Evolutionary conservation across 2,113 vertebrate species (phyloP).

Genomic region (Brachyhypopomus gauderio): DNA sequence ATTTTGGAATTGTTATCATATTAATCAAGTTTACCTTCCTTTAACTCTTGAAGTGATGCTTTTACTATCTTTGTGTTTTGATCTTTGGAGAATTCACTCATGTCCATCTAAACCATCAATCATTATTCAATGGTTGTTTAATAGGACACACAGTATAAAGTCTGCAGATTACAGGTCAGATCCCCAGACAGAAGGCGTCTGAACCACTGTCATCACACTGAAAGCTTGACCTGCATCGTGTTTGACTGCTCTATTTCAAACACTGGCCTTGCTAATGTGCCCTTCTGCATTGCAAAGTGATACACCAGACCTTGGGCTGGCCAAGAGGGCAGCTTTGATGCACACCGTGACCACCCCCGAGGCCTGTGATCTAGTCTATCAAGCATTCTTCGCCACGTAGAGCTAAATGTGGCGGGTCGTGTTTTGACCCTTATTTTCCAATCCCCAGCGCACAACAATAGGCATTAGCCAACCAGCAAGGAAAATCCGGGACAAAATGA

Average conservation of each 20-base stretch:
- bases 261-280: not conserved
- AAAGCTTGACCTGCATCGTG: not conserved
- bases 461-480: conserved; percentile 10
- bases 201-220: not conserved
- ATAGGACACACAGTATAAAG: not conserved
- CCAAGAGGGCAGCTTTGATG: not conserved
- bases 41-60: not conserved
- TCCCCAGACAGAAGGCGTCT: not conserved
- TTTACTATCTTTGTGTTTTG: not conserved
- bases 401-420: conserved; percentile 29
- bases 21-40: not conserved
- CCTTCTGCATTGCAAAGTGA: not conserved
- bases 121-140: not conserved
- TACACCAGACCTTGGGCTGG: conserved; percentile 4
- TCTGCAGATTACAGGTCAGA: not conserved
- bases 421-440: conserved; percentile 53
- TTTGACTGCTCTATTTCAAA: conserved; percentile 1
- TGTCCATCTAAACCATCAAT: not conserved
- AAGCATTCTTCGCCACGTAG: not conserved
- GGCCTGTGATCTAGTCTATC: not conserved
- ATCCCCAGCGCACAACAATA: conserved; percentile 4
- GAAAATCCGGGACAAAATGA: conserved; percentile 25
- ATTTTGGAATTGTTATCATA: not conserved
- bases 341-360: not conserved
- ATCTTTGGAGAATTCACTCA: not conserved